Evolutionary conservation across 2,113 vertebrate genomes (phyloP).

Genomic region (Rattus rattus): DNA sequence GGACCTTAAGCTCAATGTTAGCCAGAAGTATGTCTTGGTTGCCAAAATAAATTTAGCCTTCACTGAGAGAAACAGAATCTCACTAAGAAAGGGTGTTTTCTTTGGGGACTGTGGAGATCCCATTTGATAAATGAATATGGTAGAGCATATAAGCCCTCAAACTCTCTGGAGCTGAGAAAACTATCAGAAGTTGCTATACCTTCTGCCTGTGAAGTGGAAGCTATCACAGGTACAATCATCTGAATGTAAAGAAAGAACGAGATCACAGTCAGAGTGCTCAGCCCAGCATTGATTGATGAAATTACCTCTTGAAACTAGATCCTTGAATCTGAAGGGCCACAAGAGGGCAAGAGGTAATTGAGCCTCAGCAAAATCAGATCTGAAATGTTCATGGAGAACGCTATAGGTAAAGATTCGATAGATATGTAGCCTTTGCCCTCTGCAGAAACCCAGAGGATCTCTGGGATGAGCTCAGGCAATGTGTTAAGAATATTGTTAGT

Average conservation of each 20-base stretch:
- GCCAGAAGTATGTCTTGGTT: not conserved
- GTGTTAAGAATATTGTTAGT: not conserved
- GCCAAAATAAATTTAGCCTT: not conserved
- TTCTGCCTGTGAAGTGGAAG: not conserved
- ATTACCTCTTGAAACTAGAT: slow-evolving; percentile 10
- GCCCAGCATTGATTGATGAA: not conserved
- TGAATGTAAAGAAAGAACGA: not conserved
- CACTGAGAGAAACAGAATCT: not conserved
- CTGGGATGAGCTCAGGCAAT: not conserved
- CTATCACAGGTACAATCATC: not conserved
- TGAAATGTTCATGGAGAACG: not conserved
- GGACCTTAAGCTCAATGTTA: not conserved
- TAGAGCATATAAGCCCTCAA: not conserved
- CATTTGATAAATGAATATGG: not conserved
- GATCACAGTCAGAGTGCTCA: not conserved
- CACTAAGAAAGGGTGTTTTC: not conserved
- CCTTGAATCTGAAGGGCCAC: not conserved
- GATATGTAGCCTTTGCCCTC: not conserved
- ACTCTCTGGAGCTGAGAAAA: not conserved
- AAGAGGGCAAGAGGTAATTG: not conserved
- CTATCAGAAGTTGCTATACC: not conserved
- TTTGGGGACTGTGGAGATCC: not conserved
- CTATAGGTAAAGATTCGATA: no score
- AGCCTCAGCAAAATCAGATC: not conserved
- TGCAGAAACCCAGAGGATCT: not conserved